Base-by-base conservation (phyloP, 2,888 invertebrate species). In the Volucella bombylans region DNA sequence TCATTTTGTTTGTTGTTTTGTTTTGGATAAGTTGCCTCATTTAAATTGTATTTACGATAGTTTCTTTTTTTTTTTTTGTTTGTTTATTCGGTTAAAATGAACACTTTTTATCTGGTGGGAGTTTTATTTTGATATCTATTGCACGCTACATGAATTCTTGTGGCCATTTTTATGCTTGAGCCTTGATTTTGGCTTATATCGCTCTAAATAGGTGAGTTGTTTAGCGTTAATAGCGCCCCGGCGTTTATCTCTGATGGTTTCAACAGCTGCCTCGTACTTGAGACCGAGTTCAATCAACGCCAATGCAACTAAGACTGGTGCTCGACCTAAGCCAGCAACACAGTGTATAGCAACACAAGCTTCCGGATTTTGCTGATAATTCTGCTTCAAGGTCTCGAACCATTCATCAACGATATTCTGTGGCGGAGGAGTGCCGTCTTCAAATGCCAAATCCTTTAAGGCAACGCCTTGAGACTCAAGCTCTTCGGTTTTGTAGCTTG, bases 211-310 rank as follows among this genome's bases (percentile, higher is more conserved):
- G 90, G 96, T 95, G 91, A 99, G 95, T 94, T 99, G 99, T 93
- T 98, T 99, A 88, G 99, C 95, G 93, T 99, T 99, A 92, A 99
- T 98, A 89, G 99, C 99, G 89, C 99, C 99, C 90, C 99, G 96
- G 89, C 99, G 95, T 93, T 99, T 98, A 91, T 96, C 96, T 93
- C 99, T 94, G 91, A 99, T 99, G 92, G 98, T 95, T 93, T 99
- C 98, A 88, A 99, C 99, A 87, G 99, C 99, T 93, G 99, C 99
- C 93, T 99, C 99, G 92, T 98, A 99, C 93, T 97, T 98, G 93
- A 99, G 96, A 90, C 99, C 99, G 89, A 98, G 95, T 93, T 99
- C 99, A 92, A 99, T 98, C 89, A 99, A 95, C 89, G 99, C 99
- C 90, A 99, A 94, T 89, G 99, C 99, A 76, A 99, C 99, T 93